Evolutionary conservation across 2,113 vertebrate species (phyloP).

Genomic region (Alligator mississippiensis): DNA sequence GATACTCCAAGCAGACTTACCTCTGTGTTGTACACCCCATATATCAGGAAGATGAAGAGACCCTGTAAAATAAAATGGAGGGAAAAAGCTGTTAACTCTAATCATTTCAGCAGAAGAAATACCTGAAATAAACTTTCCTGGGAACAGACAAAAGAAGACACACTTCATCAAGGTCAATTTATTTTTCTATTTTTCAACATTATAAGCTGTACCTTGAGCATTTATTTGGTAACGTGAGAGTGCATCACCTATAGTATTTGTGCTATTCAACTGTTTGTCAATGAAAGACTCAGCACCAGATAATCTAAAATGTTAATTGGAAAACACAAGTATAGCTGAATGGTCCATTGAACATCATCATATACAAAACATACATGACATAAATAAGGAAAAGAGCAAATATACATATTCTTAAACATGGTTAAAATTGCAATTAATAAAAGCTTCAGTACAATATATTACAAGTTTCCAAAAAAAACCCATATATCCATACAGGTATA

Average conservation of each 20-base stretch:
- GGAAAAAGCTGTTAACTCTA: constrained; percentile 86
- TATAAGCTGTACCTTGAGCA: constrained; percentile 82
- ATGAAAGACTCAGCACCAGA: constrained; percentile 28
- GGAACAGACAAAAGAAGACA: constrained; percentile 87
- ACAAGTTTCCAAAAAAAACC: not conserved
- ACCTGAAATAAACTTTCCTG: constrained; percentile 86
- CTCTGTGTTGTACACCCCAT: constrained; percentile 98
- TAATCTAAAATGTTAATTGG: constrained; percentile 41
- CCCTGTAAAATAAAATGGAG: constrained; percentile 90
- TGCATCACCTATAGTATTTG: constrained; percentile 32
- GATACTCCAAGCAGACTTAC: constrained; percentile 96
- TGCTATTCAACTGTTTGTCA: constrained; percentile 38
- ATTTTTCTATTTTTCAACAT: constrained; percentile 88
- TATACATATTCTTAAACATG: not conserved
- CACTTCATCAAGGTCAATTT: constrained; percentile 91
- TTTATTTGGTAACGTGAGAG: constrained; percentile 76
- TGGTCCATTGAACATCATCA: not conserved
- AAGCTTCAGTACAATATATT: not conserved
- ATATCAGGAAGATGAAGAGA: constrained; percentile 99
- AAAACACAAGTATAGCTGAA: constrained; percentile 34
- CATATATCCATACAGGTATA: not conserved
- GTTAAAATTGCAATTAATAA: not conserved
- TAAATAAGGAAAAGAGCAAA: not conserved
- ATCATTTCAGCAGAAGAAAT: constrained; percentile 86
- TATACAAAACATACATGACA: too few relatives aligned